Conservation (phyloP, 2,113 vertebrate species). For the Pterocles burchelli region DNA sequence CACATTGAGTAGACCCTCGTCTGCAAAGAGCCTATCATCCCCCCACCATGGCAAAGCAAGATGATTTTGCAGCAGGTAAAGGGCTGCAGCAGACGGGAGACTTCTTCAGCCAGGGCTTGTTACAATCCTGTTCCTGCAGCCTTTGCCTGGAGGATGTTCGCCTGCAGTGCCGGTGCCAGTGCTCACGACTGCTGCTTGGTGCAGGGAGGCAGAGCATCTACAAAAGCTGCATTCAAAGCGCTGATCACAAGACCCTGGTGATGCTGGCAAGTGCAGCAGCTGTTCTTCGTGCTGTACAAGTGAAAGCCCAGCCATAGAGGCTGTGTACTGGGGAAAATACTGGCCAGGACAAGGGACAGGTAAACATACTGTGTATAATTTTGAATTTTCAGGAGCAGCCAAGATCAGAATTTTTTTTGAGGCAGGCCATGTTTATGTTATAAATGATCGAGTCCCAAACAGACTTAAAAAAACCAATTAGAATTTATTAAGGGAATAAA, state of each 20-base stretch:
- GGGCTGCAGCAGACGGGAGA: neutral
- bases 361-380: neutral
- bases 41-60: slow-evolving; percentile 11
- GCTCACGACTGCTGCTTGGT: neutral
- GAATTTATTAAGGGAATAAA: too few relatives aligned
- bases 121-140: neutral
- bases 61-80: slow-evolving; percentile 54
- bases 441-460: too few relatives aligned
- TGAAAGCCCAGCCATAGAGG: neutral
- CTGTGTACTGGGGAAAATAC: neutral
- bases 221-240: neutral
- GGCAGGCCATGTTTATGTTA: neutral
- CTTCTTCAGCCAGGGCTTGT: neutral
- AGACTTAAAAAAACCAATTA: too few relatives aligned
- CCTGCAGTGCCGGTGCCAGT: neutral
- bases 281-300: neutral
- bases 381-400: neutral
- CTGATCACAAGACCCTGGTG: neutral
- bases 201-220: neutral
- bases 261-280: neutral
- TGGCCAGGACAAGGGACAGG: neutral
- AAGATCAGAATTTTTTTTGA: neutral
- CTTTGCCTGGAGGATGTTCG: neutral
- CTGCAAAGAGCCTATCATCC: neutral
- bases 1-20: neutral